Evolutionary conservation across 2,888 invertebrate species (phyloP).

Genomic region (Phortica magna): DNA sequence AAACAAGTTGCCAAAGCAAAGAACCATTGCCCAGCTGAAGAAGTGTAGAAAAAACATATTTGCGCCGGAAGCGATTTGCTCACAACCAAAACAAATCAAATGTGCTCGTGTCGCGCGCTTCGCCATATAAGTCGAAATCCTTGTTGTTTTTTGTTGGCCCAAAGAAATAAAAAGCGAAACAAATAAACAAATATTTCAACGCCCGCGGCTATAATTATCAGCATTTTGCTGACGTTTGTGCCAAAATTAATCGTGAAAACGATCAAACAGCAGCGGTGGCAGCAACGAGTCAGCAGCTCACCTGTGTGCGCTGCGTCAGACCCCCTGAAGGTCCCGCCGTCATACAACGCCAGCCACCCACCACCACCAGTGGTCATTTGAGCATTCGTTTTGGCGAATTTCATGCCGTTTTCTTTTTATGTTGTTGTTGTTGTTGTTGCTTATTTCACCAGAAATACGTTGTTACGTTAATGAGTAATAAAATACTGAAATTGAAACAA

Average conservation of each 20-base stretch:
- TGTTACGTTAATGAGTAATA: slow-evolving; percentile 71
- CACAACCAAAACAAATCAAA: too few relatives aligned
- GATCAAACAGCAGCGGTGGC: not conserved
- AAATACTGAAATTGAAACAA: slow-evolving; percentile 63
- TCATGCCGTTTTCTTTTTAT: not conserved
- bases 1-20: too few relatives aligned
- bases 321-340: not conserved
- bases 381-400: not conserved
- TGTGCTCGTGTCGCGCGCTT: slow-evolving; percentile 12
- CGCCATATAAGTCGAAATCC: slow-evolving; percentile 17
- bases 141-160: not conserved
- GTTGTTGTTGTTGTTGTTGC: slow-evolving; percentile 17
- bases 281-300: slow-evolving; percentile 7
- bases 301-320: slow-evolving; percentile 7
- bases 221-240: slow-evolving; percentile 61
- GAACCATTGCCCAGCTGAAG: too few relatives aligned
- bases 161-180: not conserved
- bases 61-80: too few relatives aligned
- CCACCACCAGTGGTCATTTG: slow-evolving; percentile 12
- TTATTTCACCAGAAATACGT: slow-evolving; percentile 61
- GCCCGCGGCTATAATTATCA: slow-evolving; percentile 14
- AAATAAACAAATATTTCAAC: not conserved
- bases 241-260: slow-evolving; percentile 49
- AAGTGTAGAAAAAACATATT: too few relatives aligned
- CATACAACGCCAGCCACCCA: not conserved